Evolutionary conservation across 2,113 vertebrate species (phyloP).

Genomic region (Synodontis membranacea): DNA sequence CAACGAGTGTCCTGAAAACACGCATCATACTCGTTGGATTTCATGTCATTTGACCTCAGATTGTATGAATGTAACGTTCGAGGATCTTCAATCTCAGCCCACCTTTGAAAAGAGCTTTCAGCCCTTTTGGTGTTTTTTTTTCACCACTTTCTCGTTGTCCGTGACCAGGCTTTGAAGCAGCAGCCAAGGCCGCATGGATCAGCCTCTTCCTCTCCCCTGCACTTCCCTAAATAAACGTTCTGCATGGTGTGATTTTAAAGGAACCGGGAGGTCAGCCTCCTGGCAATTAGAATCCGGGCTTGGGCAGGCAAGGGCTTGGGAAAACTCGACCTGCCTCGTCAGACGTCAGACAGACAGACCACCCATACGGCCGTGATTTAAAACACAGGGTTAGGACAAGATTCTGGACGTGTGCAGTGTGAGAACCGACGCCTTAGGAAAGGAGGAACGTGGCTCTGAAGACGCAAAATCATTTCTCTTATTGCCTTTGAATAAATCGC

Average conservation of each 20-base stretch:
- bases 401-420: not conserved
- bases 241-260: conserved; percentile 66
- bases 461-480: conserved; percentile 59
- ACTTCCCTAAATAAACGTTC: conserved; percentile 70
- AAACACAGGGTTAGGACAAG: conserved; percentile 34
- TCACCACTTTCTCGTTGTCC: conserved; percentile 30
- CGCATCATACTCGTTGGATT: not conserved
- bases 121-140: conserved; percentile 22
- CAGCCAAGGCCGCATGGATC: conserved; percentile 48
- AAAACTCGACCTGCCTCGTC: conserved; percentile 46
- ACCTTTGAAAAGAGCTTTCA: conserved; percentile 7
- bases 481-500: conserved; percentile 56
- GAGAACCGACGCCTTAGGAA: conserved; percentile 26
- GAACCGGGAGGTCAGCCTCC: conserved; percentile 64
- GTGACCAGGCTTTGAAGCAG: conserved; percentile 59
- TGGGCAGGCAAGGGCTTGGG: conserved; percentile 51
- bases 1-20: conserved; percentile 31
- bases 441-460: not conserved
- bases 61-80: not conserved
- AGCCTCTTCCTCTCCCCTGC: conserved; percentile 52
- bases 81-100: conserved; percentile 4
- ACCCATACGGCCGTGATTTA: conserved; percentile 58
- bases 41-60: not conserved
- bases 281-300: conserved; percentile 62
- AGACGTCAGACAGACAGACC: conserved; percentile 55